Percentiles rank a stretch among this genome's conserved stretches.
Conservation (phyloP, 23 tunicate genomes). For the Oikopleura vanhoeffeni region DNA sequence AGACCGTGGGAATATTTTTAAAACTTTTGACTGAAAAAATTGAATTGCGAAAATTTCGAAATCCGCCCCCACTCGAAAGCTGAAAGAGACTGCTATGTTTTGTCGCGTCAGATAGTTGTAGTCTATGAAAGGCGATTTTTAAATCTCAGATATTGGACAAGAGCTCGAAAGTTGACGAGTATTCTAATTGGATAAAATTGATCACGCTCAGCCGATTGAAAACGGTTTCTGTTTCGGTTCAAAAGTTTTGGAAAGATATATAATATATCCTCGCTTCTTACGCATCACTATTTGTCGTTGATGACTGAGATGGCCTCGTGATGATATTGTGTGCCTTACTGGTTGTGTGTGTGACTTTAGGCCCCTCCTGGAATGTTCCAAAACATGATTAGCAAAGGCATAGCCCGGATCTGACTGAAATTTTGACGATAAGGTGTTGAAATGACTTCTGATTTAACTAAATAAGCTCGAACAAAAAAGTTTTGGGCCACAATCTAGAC, state of each 20-base stretch:
- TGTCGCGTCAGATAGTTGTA: background rate
- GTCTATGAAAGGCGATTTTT: background rate
- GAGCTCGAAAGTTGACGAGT: background rate
- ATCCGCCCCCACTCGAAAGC: background rate
- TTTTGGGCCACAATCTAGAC: no score
- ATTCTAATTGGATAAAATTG: conserved; percentile 29
- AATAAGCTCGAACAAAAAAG: no score
- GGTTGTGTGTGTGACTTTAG: conserved; percentile 73
- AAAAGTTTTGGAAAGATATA: background rate
- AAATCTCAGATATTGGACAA: background rate
- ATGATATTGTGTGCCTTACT: conserved; percentile 39
- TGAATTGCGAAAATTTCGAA: background rate
- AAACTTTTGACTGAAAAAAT: background rate
- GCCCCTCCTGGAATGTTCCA: conserved; percentile 98
- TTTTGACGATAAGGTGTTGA: conserved; percentile 79
- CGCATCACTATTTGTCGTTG: no score
- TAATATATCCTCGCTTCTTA: no score
- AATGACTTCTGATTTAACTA: conserved; percentile 15
- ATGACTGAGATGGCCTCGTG: background rate
- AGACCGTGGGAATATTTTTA: background rate
- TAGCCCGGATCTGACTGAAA: conserved; percentile 77
- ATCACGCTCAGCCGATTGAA: conserved; percentile 61
- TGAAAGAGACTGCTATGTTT: background rate
- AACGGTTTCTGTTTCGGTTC: background rate
- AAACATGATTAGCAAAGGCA: conserved; percentile 88